A percentile compares a stretch with the other conserved stretches of the same genome.
Evolutionary conservation across 2,888 invertebrate genomes (phyloP).

Genomic region (Bimastos eiseni): DNA sequence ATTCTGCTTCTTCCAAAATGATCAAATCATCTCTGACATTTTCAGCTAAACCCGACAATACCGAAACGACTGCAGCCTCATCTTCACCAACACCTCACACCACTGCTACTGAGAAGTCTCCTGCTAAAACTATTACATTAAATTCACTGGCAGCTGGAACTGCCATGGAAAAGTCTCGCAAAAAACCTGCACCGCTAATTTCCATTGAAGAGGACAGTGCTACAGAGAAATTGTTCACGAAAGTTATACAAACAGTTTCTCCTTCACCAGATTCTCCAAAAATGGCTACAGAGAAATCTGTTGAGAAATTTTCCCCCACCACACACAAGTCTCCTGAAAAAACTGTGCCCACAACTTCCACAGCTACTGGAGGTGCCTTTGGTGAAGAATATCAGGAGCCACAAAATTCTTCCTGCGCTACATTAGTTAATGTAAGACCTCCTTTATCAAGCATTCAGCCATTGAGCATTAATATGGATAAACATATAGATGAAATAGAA

Average conservation of each 20-base stretch:
- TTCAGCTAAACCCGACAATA: neutral
- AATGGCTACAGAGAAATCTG: neutral
- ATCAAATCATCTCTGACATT: neutral
- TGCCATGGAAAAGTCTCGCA: neutral
- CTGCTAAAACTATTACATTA: neutral
- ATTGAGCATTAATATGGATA: too few relatives aligned
- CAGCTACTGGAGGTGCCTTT: neutral
- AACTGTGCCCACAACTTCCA: neutral
- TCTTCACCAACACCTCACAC: neutral
- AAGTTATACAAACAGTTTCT: neutral
- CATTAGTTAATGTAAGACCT: neutral
- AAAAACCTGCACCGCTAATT: neutral
- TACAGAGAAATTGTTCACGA: too few relatives aligned
- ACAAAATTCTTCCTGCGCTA: neutral
- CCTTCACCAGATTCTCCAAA: neutral
- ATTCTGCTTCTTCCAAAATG: neutral
- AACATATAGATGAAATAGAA: neutral
- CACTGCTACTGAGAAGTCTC: neutral
- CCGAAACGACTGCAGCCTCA: neutral
- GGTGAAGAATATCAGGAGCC: conserved; percentile 5
- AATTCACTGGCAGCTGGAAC: neutral
- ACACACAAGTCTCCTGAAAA: neutral
- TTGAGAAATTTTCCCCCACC: neutral
- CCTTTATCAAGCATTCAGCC: neutral
- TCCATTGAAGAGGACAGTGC: neutral